Percentiles rank a stretch among this genome's conserved stretches.
Evolutionary conservation across 2,888 invertebrate species (phyloP).

Genomic region (Eupeodes latifasciatus): DNA sequence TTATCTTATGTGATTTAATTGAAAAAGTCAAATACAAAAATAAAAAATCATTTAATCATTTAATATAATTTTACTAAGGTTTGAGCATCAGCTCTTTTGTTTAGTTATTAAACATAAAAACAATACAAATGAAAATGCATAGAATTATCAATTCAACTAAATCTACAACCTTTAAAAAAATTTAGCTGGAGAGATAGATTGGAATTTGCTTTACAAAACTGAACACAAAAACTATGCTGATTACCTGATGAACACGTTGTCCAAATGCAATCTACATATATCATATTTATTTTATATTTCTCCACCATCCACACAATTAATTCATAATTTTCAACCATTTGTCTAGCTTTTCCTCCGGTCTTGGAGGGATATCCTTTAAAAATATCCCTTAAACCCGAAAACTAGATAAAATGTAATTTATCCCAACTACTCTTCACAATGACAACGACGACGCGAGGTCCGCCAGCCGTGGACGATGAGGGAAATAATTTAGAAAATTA

Average conservation of each 20-base stretch:
- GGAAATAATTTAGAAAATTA: conserved; percentile 57
- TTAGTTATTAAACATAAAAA: no score
- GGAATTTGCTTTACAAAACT: background rate
- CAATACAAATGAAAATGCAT: no score
- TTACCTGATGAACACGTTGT: background rate
- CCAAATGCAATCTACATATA: background rate
- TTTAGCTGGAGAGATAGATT: background rate
- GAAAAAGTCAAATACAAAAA: no score
- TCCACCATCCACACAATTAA: background rate
- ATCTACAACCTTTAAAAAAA: no score
- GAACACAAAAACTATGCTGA: background rate
- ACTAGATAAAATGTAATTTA: conserved; percentile 61
- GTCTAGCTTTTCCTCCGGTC: conserved; percentile 43
- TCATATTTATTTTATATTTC: background rate
- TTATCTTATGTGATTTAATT: background rate
- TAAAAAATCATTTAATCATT: no score
- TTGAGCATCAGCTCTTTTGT: no score
- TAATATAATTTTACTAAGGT: no score
- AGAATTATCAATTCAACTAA: no score
- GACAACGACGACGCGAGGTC: background rate
- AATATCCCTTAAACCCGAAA: background rate
- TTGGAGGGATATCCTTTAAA: background rate
- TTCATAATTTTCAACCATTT: conserved; percentile 26
- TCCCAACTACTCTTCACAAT: conserved; percentile 10
- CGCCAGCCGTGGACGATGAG: background rate